Percentiles rank a stretch among this genome's conserved stretches.
These are phyloP conservation scores for Cavia aperea DNA, from an alignment of 2,113 vertebrate genomes.

Conservation along the genomic window DNA sequence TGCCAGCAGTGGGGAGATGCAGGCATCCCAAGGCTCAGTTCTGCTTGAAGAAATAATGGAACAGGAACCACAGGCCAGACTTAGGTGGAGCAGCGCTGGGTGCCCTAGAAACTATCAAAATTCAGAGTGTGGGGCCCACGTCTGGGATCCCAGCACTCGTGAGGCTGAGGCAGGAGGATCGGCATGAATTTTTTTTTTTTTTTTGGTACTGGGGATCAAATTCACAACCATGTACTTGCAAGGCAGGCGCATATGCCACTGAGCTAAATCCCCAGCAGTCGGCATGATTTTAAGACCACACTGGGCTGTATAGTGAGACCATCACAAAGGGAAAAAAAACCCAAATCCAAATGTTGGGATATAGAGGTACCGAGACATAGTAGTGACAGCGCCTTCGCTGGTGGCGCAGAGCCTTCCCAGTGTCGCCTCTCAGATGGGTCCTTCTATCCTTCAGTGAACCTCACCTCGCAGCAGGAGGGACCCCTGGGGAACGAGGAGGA, in stretches of 20 bases:
- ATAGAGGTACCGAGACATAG: neutral
- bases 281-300: fast-evolving
- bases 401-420: too few species aligned
- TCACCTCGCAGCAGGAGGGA: conserved; percentile 49
- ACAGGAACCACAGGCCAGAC: too few species aligned
- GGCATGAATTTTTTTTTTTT: too few species aligned
- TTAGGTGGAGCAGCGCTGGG: neutral
- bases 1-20: neutral
- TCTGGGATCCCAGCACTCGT: neutral
- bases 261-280: too few species aligned
- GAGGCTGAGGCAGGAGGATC: neutral
- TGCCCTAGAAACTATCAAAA: conserved; percentile 24
- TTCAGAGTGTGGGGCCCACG: neutral
- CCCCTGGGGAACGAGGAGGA: conserved; percentile 32
- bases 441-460: conserved; percentile 65
- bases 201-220: too few species aligned
- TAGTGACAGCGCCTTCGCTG: neutral
- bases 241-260: too few species aligned
- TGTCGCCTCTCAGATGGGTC: neutral
- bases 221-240: too few species aligned
- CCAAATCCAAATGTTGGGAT: neutral
- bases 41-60: neutral
- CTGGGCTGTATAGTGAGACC: neutral
- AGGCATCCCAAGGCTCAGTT: neutral
- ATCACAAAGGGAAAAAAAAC: neutral